Evolutionary conservation across 2,113 vertebrate genomes (phyloP).

Genomic region (Otocyon megalotis): DNA sequence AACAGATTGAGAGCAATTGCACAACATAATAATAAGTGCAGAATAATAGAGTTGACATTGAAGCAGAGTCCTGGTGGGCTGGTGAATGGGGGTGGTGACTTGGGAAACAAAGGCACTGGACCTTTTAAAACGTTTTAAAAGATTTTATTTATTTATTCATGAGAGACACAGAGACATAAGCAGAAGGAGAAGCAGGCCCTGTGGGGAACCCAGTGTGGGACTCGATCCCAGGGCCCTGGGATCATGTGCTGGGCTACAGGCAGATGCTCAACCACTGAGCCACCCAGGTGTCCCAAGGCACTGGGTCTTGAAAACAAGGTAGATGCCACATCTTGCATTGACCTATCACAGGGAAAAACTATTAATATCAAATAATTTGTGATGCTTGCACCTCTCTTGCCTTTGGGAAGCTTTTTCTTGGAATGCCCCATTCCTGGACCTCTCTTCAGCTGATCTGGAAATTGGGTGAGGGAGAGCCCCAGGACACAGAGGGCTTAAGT

Average conservation of each 20-base stretch:
- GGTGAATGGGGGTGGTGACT: too few relatives aligned
- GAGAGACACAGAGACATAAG: too few relatives aligned
- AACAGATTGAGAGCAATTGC: background rate
- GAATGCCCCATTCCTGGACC: background rate
- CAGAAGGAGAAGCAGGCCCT: too few relatives aligned
- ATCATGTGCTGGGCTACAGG: too few relatives aligned
- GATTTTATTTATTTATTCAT: too few relatives aligned
- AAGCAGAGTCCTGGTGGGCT: background rate
- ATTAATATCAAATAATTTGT: background rate
- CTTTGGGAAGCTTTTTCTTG: background rate
- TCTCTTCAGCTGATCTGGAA: background rate
- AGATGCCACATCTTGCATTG: background rate
- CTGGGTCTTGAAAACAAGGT: background rate
- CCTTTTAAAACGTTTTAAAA: too few relatives aligned
- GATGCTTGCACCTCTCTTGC: background rate
- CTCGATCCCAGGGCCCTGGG: too few relatives aligned
- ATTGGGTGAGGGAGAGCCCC: background rate
- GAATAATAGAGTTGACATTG: accelerated
- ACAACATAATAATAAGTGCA: accelerated
- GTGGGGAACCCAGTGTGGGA: too few relatives aligned
- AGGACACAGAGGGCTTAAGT: accelerated
- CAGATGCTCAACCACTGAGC: too few relatives aligned
- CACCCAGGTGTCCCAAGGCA: background rate
- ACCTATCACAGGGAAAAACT: background rate
- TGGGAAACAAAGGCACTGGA: background rate